A percentile compares a stretch with the other conserved stretches of the same genome.
These are phyloP conservation scores for Drosophila mercatorum DNA, from an alignment of 2,888 invertebrate species.

Conservation along the genomic window DNA sequence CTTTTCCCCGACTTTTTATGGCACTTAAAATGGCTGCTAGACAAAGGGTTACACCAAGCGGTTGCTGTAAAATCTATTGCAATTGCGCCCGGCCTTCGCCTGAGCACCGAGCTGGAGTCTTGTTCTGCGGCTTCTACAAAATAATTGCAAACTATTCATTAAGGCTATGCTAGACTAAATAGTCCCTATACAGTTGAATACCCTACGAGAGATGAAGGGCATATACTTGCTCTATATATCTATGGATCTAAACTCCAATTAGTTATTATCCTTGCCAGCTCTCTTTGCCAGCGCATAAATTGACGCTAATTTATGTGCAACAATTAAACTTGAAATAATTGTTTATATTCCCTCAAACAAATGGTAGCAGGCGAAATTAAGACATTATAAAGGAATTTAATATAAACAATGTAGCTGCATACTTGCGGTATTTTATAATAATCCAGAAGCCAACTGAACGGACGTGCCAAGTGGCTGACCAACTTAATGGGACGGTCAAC, in stretches of 20 bases:
- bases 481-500: slow-evolving; percentile 58
- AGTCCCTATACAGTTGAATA: background rate
- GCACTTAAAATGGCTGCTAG: slow-evolving; percentile 81
- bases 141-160: slow-evolving; percentile 51
- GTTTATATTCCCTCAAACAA: slow-evolving; percentile 9
- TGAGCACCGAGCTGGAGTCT: slow-evolving; percentile 21
- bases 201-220: background rate
- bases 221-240: background rate
- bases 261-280: slow-evolving; percentile 4
- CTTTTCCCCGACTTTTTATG: slow-evolving; percentile 81
- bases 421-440: slow-evolving; percentile 75
- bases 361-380: slow-evolving; percentile 45
- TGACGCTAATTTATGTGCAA: slow-evolving; percentile 9
- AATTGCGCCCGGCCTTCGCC: slow-evolving; percentile 39
- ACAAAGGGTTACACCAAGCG: slow-evolving; percentile 72
- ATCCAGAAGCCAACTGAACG: slow-evolving; percentile 37
- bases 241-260: background rate
- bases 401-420: slow-evolving; percentile 52
- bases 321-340: slow-evolving; percentile 28
- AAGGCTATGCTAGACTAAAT: slow-evolving; percentile 16
- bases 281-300: slow-evolving; percentile 2
- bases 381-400: slow-evolving; percentile 71
- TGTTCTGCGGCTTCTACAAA: slow-evolving; percentile 38
- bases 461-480: slow-evolving; percentile 73
- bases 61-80: slow-evolving; percentile 65